Percentiles rank a stretch among this genome's conserved stretches.
phyloP scores from a whole-genome alignment of 2,888 invertebrate genomes.

The Leptopilina myrica region DNA sequence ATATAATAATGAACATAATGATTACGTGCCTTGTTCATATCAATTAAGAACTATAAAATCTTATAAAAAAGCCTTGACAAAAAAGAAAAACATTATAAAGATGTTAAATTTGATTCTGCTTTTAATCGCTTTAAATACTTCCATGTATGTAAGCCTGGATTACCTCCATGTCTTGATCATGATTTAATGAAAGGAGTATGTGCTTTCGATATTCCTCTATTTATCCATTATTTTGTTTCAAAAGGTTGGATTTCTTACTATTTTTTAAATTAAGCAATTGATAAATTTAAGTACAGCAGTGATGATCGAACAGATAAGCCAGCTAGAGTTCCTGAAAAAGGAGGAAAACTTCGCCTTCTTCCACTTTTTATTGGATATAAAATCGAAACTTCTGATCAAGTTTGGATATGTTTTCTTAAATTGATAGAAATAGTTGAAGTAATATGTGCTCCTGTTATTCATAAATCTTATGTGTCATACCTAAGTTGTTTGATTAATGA shows the following conservation, averaged over 20 bases:
- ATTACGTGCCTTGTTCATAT: background rate
- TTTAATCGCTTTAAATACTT: background rate
- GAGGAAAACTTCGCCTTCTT: too few species aligned
- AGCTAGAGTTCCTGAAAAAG: too few species aligned
- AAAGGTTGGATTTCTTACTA: background rate
- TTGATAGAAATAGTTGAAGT: too few species aligned
- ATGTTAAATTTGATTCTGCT: background rate
- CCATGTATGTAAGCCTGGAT: slow-evolving; percentile 11
- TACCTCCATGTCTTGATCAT: slow-evolving; percentile 26
- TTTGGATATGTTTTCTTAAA: too few species aligned
- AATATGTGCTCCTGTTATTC: too few species aligned
- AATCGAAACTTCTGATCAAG: too few species aligned
- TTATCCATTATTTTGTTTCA: background rate
- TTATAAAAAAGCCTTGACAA: background rate
- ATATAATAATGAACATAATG: background rate
- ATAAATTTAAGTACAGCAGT: background rate
- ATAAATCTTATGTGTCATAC: too few species aligned
- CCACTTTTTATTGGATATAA: too few species aligned
- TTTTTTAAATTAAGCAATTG: background rate
- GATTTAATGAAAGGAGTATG: slow-evolving; percentile 27
- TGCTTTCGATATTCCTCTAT: slow-evolving; percentile 17
- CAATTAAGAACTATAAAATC: background rate
- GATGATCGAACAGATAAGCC: too few species aligned
- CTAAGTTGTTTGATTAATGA: too few species aligned
- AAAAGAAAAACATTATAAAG: background rate